A percentile compares a stretch with the other conserved stretches of the same genome.
These are phyloP conservation scores for Threskiornis aethiopicus DNA, from an alignment of 2,797 vertebrate species.

Conservation along the genomic window DNA sequence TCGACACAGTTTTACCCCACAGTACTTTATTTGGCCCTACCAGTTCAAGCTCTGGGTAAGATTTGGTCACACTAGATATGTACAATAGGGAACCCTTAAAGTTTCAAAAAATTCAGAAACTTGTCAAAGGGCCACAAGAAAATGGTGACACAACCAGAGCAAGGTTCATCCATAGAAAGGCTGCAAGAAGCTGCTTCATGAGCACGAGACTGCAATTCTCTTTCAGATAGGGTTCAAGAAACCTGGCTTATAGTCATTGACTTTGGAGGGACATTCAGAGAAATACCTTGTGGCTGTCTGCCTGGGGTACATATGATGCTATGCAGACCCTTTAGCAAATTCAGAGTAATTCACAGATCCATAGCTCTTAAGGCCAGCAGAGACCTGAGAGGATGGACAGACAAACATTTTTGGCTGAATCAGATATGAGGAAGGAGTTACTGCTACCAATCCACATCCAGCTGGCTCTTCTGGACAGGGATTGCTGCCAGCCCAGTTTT, in stretches of 20 bases:
- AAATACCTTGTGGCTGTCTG: background rate
- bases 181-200: background rate
- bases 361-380: background rate
- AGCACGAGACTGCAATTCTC: background rate
- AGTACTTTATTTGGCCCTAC: background rate
- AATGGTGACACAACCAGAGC: background rate
- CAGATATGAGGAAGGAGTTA: background rate
- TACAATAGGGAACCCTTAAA: background rate
- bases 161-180: background rate
- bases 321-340: background rate
- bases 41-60: background rate
- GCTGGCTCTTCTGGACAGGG: background rate
- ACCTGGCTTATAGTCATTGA: rapidly evolving
- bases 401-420: background rate
- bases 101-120: background rate
- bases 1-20: rapidly evolving
- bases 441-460: background rate
- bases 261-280: background rate
- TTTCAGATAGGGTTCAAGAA: background rate
- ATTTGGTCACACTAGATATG: background rate
- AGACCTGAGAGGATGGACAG: background rate
- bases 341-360: background rate
- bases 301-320: background rate
- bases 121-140: background rate
- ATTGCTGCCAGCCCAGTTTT: background rate